Evolutionary conservation across 2,797 vertebrate genomes (phyloP).

Genomic region (Rallus crepitans): DNA sequence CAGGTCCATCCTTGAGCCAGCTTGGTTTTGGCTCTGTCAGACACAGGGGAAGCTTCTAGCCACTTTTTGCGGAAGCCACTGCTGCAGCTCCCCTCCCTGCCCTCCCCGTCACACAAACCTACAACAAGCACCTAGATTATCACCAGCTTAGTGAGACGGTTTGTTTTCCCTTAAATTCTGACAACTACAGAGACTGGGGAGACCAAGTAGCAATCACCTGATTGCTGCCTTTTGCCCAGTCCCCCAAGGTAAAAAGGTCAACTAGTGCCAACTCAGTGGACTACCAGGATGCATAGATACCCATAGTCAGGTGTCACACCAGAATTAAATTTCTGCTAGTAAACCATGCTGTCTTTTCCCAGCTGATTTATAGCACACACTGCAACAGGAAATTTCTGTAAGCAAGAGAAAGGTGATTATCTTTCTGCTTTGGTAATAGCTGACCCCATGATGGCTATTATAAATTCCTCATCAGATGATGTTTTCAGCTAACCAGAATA

Average conservation of each 20-base stretch:
- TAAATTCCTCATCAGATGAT: not conserved
- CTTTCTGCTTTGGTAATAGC: not conserved
- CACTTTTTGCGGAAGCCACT: too few species aligned
- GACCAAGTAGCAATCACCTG: not conserved
- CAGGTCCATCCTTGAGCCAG: too few species aligned
- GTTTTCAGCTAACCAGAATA: conserved; percentile 38
- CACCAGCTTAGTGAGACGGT: not conserved
- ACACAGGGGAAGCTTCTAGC: too few species aligned
- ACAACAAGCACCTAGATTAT: not conserved
- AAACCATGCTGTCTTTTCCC: not conserved
- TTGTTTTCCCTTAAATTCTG: not conserved
- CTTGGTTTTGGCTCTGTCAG: too few species aligned
- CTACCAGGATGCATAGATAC: not conserved
- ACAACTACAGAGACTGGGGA: not conserved
- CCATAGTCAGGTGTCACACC: not conserved
- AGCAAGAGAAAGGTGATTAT: not conserved
- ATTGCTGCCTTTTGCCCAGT: not conserved
- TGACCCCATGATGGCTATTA: not conserved
- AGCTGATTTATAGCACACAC: not conserved
- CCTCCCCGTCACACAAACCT: too few species aligned
- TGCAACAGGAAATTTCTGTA: not conserved
- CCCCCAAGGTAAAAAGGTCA: not conserved
- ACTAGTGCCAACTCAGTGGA: not conserved
- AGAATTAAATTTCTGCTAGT: not conserved
- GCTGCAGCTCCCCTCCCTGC: too few species aligned